Evolutionary conservation across 2,797 vertebrate genomes (phyloP).

Genomic region (Gambusia yucatana): DNA sequence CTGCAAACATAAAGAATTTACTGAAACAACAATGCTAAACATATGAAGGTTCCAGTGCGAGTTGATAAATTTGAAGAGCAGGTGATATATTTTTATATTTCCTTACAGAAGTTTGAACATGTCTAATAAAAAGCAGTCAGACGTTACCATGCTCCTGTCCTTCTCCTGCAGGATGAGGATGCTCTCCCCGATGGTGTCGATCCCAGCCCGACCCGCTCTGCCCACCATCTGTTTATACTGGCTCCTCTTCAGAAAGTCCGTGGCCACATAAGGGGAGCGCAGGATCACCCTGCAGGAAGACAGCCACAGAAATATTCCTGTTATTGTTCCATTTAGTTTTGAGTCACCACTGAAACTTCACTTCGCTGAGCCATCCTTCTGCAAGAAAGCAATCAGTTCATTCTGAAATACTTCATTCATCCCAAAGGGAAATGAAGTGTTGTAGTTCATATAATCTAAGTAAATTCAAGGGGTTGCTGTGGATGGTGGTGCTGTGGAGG

Average conservation of each 20-base stretch:
- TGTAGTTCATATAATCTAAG: background rate
- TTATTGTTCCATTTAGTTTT: conserved; percentile 61
- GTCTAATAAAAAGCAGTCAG: background rate
- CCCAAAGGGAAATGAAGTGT: background rate
- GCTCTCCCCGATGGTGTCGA: conserved; percentile 91
- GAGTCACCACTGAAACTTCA: background rate
- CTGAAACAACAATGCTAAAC: background rate
- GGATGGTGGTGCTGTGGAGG: background rate
- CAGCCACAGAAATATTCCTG: conserved; percentile 73
- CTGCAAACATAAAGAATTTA: no score
- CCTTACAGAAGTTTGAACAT: background rate
- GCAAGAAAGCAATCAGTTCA: background rate
- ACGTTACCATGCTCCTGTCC: conserved; percentile 85
- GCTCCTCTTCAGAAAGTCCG: conserved; percentile 90
- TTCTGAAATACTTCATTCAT: background rate
- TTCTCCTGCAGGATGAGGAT: conserved; percentile 92
- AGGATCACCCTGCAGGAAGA: conserved; percentile 91
- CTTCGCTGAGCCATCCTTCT: background rate
- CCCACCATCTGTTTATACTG: conserved; percentile 98
- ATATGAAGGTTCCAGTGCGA: background rate
- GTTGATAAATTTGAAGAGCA: background rate
- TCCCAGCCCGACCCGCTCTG: conserved; percentile 93
- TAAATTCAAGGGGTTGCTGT: background rate
- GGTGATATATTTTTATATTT: background rate
- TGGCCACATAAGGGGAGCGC: conserved; percentile 91